Base-by-base conservation (phyloP, 2,113 vertebrate species). In the Recurvirostra avosetta region DNA sequence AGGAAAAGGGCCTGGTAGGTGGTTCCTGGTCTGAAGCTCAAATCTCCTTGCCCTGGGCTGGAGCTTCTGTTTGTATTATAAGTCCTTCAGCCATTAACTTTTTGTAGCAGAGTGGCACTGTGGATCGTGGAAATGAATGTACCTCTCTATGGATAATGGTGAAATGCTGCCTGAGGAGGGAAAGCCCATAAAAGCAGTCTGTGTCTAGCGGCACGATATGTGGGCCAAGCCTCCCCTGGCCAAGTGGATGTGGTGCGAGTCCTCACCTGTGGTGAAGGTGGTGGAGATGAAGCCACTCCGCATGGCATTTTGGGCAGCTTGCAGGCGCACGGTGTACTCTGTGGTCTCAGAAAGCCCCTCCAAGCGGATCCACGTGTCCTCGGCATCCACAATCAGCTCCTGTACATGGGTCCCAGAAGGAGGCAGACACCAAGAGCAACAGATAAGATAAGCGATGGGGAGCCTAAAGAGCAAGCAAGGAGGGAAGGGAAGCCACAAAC, bases 331-430 rank as follows among this genome's bases (percentile, higher is more conserved):
- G 0, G 98, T 99, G 98, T 99, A 99, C 93, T 99, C 99, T 0
- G 99, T 99, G 63, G 97, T 99, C 98, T 99, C 99, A 1, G 98
- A 98, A 34, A 99, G 98, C 18, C 99, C 99, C 95, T 99, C 99
- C 81, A 99, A 95, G 13, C 99, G 99, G 92, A 99, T 99, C 99
- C 99, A 99, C 0, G 99, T 99, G 97, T 99, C 99, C 88, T 99
- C 99, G 0, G 99, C 98, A 90, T 99, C 99, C 53, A 99, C 98
- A 41, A 99, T 99, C 97, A 99, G 97, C 98, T 99, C 99, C 99
- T 99, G 96, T 5, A 86, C 36, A 43, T 55, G 82, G 75, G 65
- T 70, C 83, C 91, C 83, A 88, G 75, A 90, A 92, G 70, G 70
- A 92, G 67, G 59, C 4, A 70, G 52, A 81, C 67, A 82, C 30